Percentiles rank a stretch among this genome's conserved stretches.
phyloP scores from a whole-genome alignment of 2,113 vertebrate species.

The Gavialis gangeticus region DNA sequence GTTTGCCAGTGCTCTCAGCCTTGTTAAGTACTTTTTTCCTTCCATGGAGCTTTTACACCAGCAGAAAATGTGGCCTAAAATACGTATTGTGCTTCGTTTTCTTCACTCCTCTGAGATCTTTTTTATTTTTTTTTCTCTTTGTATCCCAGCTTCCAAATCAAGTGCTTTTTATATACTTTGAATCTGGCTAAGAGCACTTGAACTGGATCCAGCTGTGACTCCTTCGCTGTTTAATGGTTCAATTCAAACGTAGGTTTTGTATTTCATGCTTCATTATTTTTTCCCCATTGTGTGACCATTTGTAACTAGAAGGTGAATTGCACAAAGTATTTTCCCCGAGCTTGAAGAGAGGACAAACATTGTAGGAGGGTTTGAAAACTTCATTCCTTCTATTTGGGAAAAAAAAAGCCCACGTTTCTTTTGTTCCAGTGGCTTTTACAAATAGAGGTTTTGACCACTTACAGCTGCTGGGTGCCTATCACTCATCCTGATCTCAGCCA shows the following conservation, averaged over 20 bases:
- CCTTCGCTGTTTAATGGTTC: slow-evolving; percentile 32
- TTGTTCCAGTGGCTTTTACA: background rate
- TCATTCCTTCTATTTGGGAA: background rate
- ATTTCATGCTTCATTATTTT: slow-evolving; percentile 60
- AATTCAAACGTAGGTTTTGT: slow-evolving; percentile 14
- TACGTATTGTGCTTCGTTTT: background rate
- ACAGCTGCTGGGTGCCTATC: background rate
- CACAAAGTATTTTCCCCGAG: background rate
- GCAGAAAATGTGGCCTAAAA: fast-evolving
- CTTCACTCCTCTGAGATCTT: background rate
- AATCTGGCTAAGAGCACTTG: background rate
- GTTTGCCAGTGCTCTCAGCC: background rate
- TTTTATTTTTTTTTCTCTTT: background rate
- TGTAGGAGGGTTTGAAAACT: background rate
- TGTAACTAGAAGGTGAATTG: slow-evolving; percentile 33
- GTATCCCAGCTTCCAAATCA: fast-evolving
- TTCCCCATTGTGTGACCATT: background rate
- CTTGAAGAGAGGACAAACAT: background rate
- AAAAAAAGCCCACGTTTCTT: fast-evolving
- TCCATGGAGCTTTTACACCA: fast-evolving
- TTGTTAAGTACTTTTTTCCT: background rate
- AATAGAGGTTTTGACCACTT: fast-evolving
- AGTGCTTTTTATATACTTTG: background rate
- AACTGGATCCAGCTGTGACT: slow-evolving; percentile 49
- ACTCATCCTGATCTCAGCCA: background rate